Percentiles rank a stretch among this genome's conserved stretches.
These are phyloP conservation scores for Tribolium freemani DNA, from an alignment of 2,888 invertebrate species.

Conservation along the genomic window DNA sequence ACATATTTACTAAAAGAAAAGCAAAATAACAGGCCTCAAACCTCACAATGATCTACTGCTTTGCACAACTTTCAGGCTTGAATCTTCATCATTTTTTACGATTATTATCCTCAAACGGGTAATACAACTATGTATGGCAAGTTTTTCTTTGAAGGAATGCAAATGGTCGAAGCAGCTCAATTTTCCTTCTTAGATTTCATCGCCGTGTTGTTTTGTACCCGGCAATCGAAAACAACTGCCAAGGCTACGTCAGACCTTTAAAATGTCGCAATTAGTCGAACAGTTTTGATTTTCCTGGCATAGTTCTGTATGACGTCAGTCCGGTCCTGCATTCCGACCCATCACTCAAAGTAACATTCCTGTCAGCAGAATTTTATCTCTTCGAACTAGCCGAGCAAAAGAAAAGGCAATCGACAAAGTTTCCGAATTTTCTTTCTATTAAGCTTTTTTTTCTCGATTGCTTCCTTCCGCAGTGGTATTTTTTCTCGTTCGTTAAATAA, in stretches of 20 bases:
- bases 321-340: constrained; percentile 10
- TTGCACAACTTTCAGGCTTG: too few relatives aligned
- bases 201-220: constrained; percentile 14
- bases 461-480: not conserved
- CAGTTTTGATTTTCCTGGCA: constrained; percentile 46
- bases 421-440: constrained; percentile 6
- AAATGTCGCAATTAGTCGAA: constrained; percentile 42
- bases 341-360: constrained; percentile 27
- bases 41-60: too few relatives aligned
- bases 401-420: constrained; percentile 9
- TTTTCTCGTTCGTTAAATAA: not conserved
- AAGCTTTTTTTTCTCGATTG: not conserved
- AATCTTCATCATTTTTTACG: too few relatives aligned
- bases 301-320: constrained; percentile 40
- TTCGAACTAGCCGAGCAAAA: not conserved
- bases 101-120: not conserved
- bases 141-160: not conserved
- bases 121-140: not conserved
- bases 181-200: constrained; percentile 32
- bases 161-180: not conserved
- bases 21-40: too few relatives aligned
- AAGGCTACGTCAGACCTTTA: constrained; percentile 33
- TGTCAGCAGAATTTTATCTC: constrained; percentile 3
- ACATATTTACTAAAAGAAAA: too few relatives aligned
- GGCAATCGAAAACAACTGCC: constrained; percentile 42